Evolutionary conservation across 53 echinoderm and acorn worm genomes (phyloP).

Genomic region (Patiria pectinifera): DNA sequence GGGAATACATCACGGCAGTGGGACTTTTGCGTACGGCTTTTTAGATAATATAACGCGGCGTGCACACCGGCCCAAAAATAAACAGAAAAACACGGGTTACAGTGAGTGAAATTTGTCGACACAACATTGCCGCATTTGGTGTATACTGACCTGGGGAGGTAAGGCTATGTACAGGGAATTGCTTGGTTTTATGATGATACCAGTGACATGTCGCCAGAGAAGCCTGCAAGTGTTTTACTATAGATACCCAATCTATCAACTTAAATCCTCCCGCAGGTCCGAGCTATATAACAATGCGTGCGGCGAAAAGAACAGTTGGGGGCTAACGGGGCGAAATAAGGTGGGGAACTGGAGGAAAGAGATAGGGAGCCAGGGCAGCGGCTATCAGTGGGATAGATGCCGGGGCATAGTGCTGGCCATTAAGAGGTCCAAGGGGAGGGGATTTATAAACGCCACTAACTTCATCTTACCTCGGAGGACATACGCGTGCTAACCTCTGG

Average conservation of each 20-base stretch:
- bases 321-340: conserved; percentile 5
- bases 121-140: background rate
- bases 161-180: conserved; percentile 45
- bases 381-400: conserved; percentile 23
- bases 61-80: background rate
- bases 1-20: background rate
- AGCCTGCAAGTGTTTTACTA: conserved; percentile 55
- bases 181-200: conserved; percentile 20
- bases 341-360: background rate
- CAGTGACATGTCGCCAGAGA: conserved; percentile 16
- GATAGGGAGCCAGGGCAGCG: background rate
- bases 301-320: conserved; percentile 38
- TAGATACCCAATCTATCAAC: conserved; percentile 60
- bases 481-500: conserved; percentile 33
- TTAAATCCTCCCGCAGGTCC: conserved; percentile 63
- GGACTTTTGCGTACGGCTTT: background rate
- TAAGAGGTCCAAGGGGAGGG: conserved; percentile 38
- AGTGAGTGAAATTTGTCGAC: background rate
- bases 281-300: conserved; percentile 46
- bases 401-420: conserved; percentile 23
- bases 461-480: conserved; percentile 40
- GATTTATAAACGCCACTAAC: conserved; percentile 60
- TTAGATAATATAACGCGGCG: background rate
- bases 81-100: background rate
- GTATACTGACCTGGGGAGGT: conserved; percentile 22